These are phyloP conservation scores for Acipenser ruthenus DNA, from an alignment of 2,797 vertebrate species.

Conservation along the genomic window DNA sequence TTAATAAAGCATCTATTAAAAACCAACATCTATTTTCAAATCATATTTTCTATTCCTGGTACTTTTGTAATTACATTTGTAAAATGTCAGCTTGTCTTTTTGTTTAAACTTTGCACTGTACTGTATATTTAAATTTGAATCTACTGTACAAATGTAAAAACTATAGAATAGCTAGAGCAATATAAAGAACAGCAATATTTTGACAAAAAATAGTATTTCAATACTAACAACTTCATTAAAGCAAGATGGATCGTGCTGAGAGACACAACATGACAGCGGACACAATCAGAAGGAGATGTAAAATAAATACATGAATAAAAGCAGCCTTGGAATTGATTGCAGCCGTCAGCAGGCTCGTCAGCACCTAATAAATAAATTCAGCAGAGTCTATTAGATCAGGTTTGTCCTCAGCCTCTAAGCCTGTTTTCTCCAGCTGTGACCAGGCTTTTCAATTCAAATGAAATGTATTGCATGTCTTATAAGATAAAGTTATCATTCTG, in stretches of 20 bases:
- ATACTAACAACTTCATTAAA: too few relatives aligned
- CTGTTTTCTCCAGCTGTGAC: neutral
- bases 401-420: neutral
- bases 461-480: conserved; percentile 1
- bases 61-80: too few relatives aligned
- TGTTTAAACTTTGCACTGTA: too few relatives aligned
- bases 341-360: conserved; percentile 1
- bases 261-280: neutral
- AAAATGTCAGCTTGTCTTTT: too few relatives aligned
- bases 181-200: too few relatives aligned
- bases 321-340: neutral
- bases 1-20: too few relatives aligned
- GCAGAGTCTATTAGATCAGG: neutral
- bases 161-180: too few relatives aligned
- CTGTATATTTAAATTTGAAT: too few relatives aligned
- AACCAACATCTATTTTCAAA: too few relatives aligned
- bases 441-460: conserved; percentile 2
- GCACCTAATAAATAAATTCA: neutral
- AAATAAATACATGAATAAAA: neutral
- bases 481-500: neutral
- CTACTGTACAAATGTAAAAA: too few relatives aligned
- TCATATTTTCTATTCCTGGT: too few relatives aligned
- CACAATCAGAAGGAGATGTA: neutral
- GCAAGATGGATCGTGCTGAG: neutral
- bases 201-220: too few relatives aligned